Conservation (phyloP, 2,113 vertebrate genomes). For the Pleuronectes platessa region DNA sequence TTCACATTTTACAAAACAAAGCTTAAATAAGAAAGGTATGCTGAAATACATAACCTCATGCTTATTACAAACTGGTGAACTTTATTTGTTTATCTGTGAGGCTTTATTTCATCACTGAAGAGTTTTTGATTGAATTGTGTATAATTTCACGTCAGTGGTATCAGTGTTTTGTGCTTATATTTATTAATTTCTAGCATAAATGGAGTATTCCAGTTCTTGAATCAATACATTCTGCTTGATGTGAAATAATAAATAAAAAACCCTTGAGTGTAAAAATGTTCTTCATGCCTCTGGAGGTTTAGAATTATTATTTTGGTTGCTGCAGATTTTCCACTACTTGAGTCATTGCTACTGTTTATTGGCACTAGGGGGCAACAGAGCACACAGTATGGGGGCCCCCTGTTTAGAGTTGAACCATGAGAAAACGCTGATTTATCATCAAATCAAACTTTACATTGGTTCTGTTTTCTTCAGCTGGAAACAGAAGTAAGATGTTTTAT, state of each 20-base stretch:
- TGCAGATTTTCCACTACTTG: background rate
- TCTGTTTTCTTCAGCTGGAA: background rate
- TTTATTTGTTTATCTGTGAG: slow-evolving; percentile 13
- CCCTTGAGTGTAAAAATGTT: background rate
- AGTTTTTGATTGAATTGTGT: slow-evolving; percentile 24
- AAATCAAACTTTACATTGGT: background rate
- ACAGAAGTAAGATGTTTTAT: too few relatives aligned
- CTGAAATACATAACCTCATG: slow-evolving; percentile 18
- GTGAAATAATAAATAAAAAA: slow-evolving; percentile 38
- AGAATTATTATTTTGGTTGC: background rate
- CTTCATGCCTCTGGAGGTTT: background rate
- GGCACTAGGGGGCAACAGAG: slow-evolving; percentile 50
- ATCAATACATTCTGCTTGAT: slow-evolving; percentile 37
- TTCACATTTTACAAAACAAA: background rate
- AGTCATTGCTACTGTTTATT: background rate
- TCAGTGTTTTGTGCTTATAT: slow-evolving; percentile 39
- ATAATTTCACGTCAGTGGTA: slow-evolving; percentile 7
- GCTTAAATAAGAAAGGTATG: background rate
- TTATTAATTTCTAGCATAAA: slow-evolving; percentile 16
- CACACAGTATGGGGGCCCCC: background rate
- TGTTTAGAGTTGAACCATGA: background rate
- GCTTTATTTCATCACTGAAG: background rate
- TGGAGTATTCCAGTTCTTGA: slow-evolving; percentile 14
- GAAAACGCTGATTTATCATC: background rate
- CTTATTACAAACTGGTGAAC: slow-evolving; percentile 16